phyloP scores from a whole-genome alignment of 1,140 invertebrate genomes.

The Drosophila punjabiensis region DNA sequence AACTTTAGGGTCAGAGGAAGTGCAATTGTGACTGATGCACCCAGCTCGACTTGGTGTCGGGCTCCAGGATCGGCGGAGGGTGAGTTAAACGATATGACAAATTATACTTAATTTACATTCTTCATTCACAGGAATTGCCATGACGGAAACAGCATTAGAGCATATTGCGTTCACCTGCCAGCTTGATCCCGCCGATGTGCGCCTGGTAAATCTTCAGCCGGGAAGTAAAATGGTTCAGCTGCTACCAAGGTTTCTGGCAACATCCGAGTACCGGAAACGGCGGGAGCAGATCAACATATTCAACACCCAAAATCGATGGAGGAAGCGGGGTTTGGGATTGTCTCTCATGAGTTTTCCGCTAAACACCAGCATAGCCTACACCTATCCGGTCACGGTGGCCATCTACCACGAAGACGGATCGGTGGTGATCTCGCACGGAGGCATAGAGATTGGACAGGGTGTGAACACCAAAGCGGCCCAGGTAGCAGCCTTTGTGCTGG shows the following conservation, averaged over 20 bases:
- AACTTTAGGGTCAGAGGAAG: slow-evolving; percentile 87
- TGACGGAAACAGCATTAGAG: slow-evolving; percentile 92
- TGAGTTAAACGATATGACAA: not conserved
- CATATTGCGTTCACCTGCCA: slow-evolving; percentile 89
- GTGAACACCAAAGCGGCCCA: slow-evolving; percentile 90
- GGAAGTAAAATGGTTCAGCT: slow-evolving; percentile 83
- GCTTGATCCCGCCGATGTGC: slow-evolving; percentile 89
- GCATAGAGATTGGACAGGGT: slow-evolving; percentile 91
- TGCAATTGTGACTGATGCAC: slow-evolving; percentile 88
- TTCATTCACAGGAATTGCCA: slow-evolving; percentile 87
- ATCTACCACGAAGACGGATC: slow-evolving; percentile 89
- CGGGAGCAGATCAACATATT: slow-evolving; percentile 86
- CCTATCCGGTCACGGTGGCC: slow-evolving; percentile 86
- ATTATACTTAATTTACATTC: too few species aligned
- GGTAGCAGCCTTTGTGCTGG: slow-evolving; percentile 90
- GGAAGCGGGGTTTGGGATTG: slow-evolving; percentile 88
- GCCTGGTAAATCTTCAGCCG: slow-evolving; percentile 87
- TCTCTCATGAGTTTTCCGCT: slow-evolving; percentile 87
- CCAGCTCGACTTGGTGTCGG: slow-evolving; percentile 87
- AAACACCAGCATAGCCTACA: slow-evolving; percentile 86
- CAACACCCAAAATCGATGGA: slow-evolving; percentile 89
- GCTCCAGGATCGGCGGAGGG: slow-evolving; percentile 89
- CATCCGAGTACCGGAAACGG: slow-evolving; percentile 86
- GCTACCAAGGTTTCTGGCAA: slow-evolving; percentile 56
- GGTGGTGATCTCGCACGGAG: slow-evolving; percentile 89